Percentiles rank a stretch among this genome's conserved stretches.
phyloP scores from a whole-genome alignment of 1,140 invertebrate genomes.

The Vanessa tameamea region DNA sequence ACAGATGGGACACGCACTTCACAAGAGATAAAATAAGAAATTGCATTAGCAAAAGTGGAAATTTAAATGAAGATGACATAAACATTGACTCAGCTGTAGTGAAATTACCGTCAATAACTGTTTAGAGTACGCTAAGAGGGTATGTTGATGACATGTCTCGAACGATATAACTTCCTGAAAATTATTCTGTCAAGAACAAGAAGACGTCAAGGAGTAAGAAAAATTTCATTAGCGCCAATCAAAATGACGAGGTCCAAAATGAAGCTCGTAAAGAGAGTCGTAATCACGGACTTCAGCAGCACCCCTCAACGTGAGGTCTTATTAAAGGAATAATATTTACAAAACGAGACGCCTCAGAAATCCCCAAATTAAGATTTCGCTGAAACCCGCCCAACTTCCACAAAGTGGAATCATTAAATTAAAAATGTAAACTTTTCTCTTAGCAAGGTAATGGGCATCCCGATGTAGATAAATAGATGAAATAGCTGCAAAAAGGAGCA shows the following conservation, averaged over 20 bases:
- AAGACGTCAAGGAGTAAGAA: constrained; percentile 73
- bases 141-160: constrained; percentile 66
- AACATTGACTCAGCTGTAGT: constrained; percentile 65
- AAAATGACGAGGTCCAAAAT: constrained; percentile 80
- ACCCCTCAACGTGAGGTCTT: constrained; percentile 80
- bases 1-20: constrained; percentile 79
- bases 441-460: constrained; percentile 82
- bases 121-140: constrained; percentile 50
- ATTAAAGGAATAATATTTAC: constrained; percentile 81
- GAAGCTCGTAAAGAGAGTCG: constrained; percentile 77
- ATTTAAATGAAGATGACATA: constrained; percentile 70
- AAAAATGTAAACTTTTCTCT: constrained; percentile 83
- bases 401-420: constrained; percentile 82
- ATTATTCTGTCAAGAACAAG: constrained; percentile 79
- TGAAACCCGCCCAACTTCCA: constrained; percentile 80
- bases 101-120: constrained; percentile 67
- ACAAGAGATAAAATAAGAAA: constrained; percentile 73
- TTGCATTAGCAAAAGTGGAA: constrained; percentile 78
- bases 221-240: constrained; percentile 81
- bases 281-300: constrained; percentile 78
- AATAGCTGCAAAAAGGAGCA: constrained; percentile 82
- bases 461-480: constrained; percentile 81
- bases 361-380: constrained; percentile 80
- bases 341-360: constrained; percentile 81
- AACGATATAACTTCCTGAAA: constrained; percentile 55